Base-by-base conservation (phyloP, 2,888 invertebrate species). In the Priocnemis perturbator region DNA sequence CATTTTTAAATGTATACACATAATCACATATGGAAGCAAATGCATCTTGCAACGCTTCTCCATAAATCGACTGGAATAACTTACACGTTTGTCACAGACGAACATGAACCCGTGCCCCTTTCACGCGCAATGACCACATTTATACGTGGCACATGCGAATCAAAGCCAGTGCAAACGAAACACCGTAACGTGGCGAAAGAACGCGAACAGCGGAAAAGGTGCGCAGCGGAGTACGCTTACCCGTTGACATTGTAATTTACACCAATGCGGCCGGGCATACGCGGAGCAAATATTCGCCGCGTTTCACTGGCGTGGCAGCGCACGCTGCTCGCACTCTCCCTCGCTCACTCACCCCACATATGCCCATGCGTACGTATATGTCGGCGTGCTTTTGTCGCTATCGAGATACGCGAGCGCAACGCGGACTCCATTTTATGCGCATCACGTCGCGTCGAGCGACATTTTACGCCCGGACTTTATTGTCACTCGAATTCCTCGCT, bases 171-270 rank as follows among this genome's bases (percentile, higher is more conserved):
- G 26, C 3, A 7, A 3, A 7, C 26, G 26, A 26, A 26, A 7
- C 26, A 4, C 7, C 26, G 26, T 26, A 7, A 3, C 26, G 7
- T 26, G n/a, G 26, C 7, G n/a, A 56, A 26, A 26, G n/a, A 20
- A 55, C 17, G 47, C 53, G 53, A 53, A 19, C 3, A 14, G 19
- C 26, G 26, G 26, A 26, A 26, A 26, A 19, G 19, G 60, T 37
- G 59, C 53, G 56, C 60, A 65, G 60, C 60, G 55, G 26, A 26
- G 26, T 26, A 26, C 26, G 26, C 3, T 26, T 26, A 26, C 61
- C 55, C 74, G 79, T 81, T 81, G 77, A 80, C 77, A 81, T 71
- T 73, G 77, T 76, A 81, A 81, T 81, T 76, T 80, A 76, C 71
- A 65, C 57, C 50, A 65, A 5, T 71, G 67, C 26, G 50, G 53